phyloP scores from a whole-genome alignment of 2,113 vertebrate genomes.

The Pterocles burchelli region DNA sequence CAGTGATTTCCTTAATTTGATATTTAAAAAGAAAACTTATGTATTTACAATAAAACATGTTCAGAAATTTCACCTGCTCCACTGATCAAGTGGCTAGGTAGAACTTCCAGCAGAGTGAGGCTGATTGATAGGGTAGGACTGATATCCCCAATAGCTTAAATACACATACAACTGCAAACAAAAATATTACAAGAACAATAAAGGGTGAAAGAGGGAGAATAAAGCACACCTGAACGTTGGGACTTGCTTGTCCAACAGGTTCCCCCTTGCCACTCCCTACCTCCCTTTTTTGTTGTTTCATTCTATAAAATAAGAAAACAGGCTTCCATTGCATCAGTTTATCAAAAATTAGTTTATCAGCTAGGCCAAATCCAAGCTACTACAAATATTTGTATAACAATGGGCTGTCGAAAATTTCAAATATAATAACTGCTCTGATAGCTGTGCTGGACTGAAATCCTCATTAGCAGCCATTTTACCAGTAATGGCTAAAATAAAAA shows the following conservation, averaged over 20 bases:
- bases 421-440: background rate
- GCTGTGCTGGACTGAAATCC: background rate
- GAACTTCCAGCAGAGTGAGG: background rate
- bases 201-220: background rate
- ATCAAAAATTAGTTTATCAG: background rate
- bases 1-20: constrained; percentile 4
- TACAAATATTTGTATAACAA: background rate
- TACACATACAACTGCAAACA: background rate
- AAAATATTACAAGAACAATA: background rate
- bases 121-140: background rate
- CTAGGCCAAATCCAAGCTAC: background rate
- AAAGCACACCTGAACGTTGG: background rate
- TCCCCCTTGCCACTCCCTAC: background rate
- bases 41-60: background rate
- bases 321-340: background rate
- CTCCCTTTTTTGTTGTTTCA: background rate
- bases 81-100: background rate
- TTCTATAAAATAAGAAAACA: background rate
- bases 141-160: background rate
- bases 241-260: background rate
- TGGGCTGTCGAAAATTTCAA: background rate
- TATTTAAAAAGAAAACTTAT: background rate
- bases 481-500: background rate
- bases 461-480: background rate
- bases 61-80: background rate